These are phyloP conservation scores for Phortica okadai DNA, from an alignment of 2,888 invertebrate species.

Conservation along the genomic window DNA sequence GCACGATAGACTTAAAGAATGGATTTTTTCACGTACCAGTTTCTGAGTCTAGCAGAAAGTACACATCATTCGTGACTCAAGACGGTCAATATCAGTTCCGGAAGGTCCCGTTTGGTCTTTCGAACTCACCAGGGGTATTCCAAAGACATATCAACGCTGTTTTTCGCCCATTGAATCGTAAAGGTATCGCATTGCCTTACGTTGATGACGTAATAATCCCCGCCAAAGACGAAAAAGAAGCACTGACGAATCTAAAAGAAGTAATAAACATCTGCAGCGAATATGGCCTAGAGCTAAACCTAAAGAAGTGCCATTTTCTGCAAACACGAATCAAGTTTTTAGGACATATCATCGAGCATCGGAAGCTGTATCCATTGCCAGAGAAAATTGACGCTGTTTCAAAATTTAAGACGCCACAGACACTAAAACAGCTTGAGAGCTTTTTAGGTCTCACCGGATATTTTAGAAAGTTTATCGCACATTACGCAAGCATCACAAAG, in stretches of 20 bases:
- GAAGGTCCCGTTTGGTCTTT: constrained; percentile 71
- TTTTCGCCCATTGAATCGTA: constrained; percentile 41
- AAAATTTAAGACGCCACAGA: constrained; percentile 12
- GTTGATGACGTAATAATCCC: constrained; percentile 50
- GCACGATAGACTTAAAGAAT: constrained; percentile 50
- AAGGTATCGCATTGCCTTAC: constrained; percentile 42
- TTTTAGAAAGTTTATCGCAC: constrained; percentile 30
- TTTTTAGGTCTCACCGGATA: constrained; percentile 20
- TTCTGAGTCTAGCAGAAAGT: constrained; percentile 25
- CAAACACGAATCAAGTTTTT: not conserved
- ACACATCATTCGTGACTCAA: constrained; percentile 51
- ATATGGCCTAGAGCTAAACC: constrained; percentile 45
- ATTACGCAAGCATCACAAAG: constrained; percentile 13
- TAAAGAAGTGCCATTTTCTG: constrained; percentile 33
- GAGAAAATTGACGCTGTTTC: constrained; percentile 27
- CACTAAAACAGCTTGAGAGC: constrained; percentile 16
- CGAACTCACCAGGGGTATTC: constrained; percentile 61
- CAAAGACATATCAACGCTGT: constrained; percentile 56
- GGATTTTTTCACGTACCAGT: constrained; percentile 50
- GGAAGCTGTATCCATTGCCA: not conserved
- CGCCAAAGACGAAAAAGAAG: constrained; percentile 41
- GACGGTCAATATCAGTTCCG: constrained; percentile 62
- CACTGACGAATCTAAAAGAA: constrained; percentile 36
- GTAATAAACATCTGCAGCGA: constrained; percentile 37
- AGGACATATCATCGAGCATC: no score